phyloP scores from a whole-genome alignment of 2,113 vertebrate species.

The Hyaena hyaena region DNA sequence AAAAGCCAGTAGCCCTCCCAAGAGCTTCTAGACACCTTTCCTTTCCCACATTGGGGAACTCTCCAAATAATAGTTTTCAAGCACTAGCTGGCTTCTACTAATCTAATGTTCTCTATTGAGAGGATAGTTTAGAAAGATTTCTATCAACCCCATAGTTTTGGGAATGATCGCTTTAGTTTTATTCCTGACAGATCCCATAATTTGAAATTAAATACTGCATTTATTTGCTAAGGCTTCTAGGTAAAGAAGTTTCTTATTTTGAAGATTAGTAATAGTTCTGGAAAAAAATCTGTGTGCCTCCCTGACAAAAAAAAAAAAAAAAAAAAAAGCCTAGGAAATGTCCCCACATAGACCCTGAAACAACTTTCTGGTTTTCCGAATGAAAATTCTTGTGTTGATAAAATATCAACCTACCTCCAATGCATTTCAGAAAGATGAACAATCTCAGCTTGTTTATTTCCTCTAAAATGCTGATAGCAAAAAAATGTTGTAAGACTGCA shows the following conservation, averaged over 20 bases:
- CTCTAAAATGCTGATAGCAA: constrained; percentile 37
- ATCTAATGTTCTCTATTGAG: background rate
- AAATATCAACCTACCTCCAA: constrained; percentile 11
- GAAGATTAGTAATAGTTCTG: constrained; percentile 47
- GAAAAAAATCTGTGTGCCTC: background rate
- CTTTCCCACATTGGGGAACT: constrained; percentile 24
- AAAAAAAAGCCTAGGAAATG: constrained; percentile 31
- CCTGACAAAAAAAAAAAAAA: background rate
- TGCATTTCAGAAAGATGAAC: constrained; percentile 64
- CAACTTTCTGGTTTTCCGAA: constrained; percentile 59
- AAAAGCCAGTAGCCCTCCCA: constrained; percentile 30
- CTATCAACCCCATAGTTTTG: background rate
- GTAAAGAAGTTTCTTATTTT: constrained; percentile 51
- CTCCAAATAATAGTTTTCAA: constrained; percentile 51
- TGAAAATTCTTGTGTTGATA: constrained; percentile 58
- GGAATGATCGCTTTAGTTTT: constrained; percentile 39
- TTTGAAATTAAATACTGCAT: constrained; percentile 60
- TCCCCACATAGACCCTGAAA: constrained; percentile 39
- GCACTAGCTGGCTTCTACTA: background rate
- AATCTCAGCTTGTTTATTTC: constrained; percentile 37
- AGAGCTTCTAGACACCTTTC: constrained; percentile 44
- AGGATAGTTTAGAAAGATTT: constrained; percentile 56
- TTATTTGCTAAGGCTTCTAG: constrained; percentile 46
- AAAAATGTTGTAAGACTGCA: background rate
- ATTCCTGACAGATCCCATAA: background rate